A percentile compares a stretch with the other conserved stretches of the same genome.
Conservation (phyloP, 2,888 invertebrate species). For the Nemotelus nigrinus region DNA sequence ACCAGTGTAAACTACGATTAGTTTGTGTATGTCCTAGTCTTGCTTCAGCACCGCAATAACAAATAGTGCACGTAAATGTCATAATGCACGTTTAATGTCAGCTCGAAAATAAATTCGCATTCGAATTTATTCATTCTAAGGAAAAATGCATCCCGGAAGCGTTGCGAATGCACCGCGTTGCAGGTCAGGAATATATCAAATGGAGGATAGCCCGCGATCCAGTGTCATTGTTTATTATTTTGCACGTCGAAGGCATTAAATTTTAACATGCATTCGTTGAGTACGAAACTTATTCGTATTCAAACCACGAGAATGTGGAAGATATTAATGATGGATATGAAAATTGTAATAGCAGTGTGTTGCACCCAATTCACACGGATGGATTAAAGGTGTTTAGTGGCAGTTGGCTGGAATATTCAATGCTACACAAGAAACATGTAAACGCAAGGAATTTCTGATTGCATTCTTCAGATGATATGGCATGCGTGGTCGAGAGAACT, state of each 20-base stretch:
- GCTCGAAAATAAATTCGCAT: not conserved
- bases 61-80: not conserved
- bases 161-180: not conserved
- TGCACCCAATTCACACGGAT: too few relatives aligned
- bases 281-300: not conserved
- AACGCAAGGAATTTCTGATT: too few relatives aligned
- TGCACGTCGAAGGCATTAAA: constrained; percentile 10
- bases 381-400: too few relatives aligned
- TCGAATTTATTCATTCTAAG: not conserved
- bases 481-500: too few relatives aligned
- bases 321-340: constrained; percentile 8
- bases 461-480: too few relatives aligned
- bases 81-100: not conserved
- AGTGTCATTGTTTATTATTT: not conserved
- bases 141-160: constrained; percentile 3
- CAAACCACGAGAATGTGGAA: not conserved
- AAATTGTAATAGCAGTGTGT: not conserved
- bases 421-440: too few relatives aligned
- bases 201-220: not conserved
- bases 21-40: too few relatives aligned
- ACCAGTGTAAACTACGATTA: too few relatives aligned
- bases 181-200: too few relatives aligned
- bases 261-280: not conserved
- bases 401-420: too few relatives aligned
- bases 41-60: not conserved